phyloP scores from a whole-genome alignment of 2,797 vertebrate genomes.

The Pipistrellus nathusii region DNA sequence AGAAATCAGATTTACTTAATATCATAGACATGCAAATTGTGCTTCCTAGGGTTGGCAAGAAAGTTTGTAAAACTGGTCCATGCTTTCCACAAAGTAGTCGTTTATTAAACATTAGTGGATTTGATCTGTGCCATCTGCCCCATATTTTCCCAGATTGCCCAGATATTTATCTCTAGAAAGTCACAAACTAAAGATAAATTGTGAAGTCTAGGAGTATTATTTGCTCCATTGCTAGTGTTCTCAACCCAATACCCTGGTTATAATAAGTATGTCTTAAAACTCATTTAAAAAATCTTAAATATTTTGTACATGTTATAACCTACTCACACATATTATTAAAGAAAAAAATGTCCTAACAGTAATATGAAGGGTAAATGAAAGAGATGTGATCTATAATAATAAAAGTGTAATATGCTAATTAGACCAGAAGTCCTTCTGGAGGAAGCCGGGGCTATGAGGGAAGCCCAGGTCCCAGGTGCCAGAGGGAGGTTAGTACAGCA shows the following conservation, averaged over 20 bases:
- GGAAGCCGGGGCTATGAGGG: too few species aligned
- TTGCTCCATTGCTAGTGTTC: background rate
- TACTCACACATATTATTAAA: background rate
- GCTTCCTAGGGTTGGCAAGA: conserved; percentile 13
- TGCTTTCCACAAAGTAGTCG: background rate
- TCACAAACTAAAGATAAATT: conserved; percentile 27
- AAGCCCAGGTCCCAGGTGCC: too few species aligned
- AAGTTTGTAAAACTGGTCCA: conserved; percentile 1
- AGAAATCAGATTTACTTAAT: conserved; percentile 4
- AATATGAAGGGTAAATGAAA: conserved; percentile 57
- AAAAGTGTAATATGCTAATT: too few species aligned
- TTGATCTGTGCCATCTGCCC: conserved; percentile 25
- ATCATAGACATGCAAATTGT: conserved; percentile 19
- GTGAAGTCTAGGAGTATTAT: conserved; percentile 46
- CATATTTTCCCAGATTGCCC: conserved; percentile 35
- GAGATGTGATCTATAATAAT: background rate
- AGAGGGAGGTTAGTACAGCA: too few species aligned
- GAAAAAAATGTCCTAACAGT: background rate
- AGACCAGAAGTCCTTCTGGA: too few species aligned
- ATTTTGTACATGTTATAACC: background rate
- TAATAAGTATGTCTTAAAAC: conserved; percentile 41
- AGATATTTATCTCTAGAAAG: conserved; percentile 19
- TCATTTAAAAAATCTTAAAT: conserved; percentile 52
- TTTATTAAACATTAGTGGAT: conserved; percentile 27
- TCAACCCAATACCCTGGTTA: background rate